Conservation (phyloP, 2,888 invertebrate species). For the Galeopsomyia nigrocyanea region DNA sequence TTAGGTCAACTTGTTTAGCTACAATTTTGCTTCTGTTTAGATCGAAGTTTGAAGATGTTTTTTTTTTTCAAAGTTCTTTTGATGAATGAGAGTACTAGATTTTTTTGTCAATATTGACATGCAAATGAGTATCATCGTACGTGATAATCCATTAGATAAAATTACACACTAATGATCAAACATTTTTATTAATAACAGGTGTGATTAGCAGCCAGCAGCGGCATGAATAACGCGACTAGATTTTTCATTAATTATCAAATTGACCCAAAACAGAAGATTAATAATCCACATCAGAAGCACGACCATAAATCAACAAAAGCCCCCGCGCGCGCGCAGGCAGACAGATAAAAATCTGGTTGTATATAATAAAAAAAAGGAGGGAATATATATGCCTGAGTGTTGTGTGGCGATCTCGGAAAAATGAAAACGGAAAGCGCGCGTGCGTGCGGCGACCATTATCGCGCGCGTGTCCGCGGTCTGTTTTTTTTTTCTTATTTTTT, state of each 20-base stretch:
- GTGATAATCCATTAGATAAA: too few species aligned
- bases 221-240: too few species aligned
- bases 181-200: conserved; percentile 8
- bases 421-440: conserved; percentile 42
- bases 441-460: conserved; percentile 53
- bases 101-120: too few species aligned
- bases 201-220: background rate
- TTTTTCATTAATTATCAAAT: too few species aligned
- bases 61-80: too few species aligned
- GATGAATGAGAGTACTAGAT: too few species aligned
- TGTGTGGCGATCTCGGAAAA: conserved; percentile 51
- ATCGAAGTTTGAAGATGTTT: too few species aligned
- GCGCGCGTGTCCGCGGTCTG: conserved; percentile 36
- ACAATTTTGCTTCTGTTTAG: too few species aligned
- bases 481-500: too few species aligned
- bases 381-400: conserved; percentile 44
- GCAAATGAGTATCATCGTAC: too few species aligned
- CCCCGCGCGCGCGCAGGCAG: conserved; percentile 4
- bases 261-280: conserved; percentile 8
- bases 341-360: conserved; percentile 7
- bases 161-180: background rate
- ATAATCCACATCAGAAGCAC: background rate
- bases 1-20: too few species aligned
- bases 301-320: conserved; percentile 39
- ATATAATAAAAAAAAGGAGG: conserved; percentile 16